phyloP scores from a whole-genome alignment of 2,113 vertebrate species.

The Machaerirhynchus nigripectus region DNA sequence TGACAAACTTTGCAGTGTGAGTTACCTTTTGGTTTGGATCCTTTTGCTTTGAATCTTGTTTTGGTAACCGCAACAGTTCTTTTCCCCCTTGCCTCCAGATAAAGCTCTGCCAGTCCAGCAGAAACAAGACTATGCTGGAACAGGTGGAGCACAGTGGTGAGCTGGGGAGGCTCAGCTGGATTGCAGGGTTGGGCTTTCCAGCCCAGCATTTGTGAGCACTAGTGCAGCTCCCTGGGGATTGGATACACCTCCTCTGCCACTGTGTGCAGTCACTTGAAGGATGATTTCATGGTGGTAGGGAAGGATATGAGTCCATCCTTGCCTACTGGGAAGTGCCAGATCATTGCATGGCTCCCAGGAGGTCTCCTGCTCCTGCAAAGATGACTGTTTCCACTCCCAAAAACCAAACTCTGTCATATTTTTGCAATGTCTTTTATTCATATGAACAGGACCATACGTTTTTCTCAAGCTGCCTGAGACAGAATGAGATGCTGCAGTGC shows the following conservation, averaged over 20 bases:
- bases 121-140: neutral
- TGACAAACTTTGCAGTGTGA: neutral
- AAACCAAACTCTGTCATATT: neutral
- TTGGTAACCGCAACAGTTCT: neutral
- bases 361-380: neutral
- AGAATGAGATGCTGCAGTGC: neutral
- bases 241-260: neutral
- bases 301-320: neutral
- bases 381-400: neutral
- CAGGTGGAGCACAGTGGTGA: neutral
- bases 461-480: neutral
- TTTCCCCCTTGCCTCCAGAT: neutral
- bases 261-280: neutral
- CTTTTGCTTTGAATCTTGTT: neutral
- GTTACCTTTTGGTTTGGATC: neutral
- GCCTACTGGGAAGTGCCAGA: neutral
- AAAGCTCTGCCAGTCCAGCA: neutral
- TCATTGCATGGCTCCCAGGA: neutral
- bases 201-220: neutral
- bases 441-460: rapidly evolving
- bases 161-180: neutral
- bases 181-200: neutral
- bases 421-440: neutral
- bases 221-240: neutral
- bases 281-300: neutral